A percentile compares a stretch with the other conserved stretches of the same genome.
Evolutionary conservation across 2,797 vertebrate species (phyloP).

Genomic region (Myiotriccus ornatus): DNA sequence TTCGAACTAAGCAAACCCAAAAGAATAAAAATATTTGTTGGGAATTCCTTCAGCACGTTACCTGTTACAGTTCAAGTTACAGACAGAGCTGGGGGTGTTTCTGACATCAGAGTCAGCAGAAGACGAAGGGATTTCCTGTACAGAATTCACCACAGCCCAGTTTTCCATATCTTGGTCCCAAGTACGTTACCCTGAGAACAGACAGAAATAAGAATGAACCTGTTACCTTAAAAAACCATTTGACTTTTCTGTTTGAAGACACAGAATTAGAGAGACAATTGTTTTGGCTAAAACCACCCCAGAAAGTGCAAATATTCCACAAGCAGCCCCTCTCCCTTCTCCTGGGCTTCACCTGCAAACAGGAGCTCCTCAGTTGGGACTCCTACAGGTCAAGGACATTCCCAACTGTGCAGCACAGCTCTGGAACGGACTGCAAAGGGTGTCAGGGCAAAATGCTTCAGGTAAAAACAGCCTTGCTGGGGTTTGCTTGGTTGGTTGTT

Average conservation of each 20-base stretch:
- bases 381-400: background rate
- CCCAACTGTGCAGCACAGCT: background rate
- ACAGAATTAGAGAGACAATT: slow-evolving; percentile 59
- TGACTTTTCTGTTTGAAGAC: slow-evolving; percentile 74
- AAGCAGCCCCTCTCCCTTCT: background rate
- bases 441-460: background rate
- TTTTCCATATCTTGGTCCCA: slow-evolving; percentile 76
- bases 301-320: background rate
- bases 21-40: background rate
- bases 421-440: background rate
- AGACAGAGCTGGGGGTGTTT: slow-evolving; percentile 27
- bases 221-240: slow-evolving; percentile 45
- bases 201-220: slow-evolving; percentile 71
- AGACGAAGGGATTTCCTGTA: slow-evolving; percentile 63
- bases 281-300: background rate
- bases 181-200: slow-evolving; percentile 78
- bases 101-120: slow-evolving; percentile 63
- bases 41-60: slow-evolving; percentile 10
- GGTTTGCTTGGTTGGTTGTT: too few species aligned
- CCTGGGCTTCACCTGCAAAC: background rate
- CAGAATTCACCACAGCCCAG: slow-evolving; percentile 64
- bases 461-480: accelerated
- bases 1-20: background rate
- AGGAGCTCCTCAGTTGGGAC: background rate
- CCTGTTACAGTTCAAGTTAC: slow-evolving; percentile 61